Base-by-base conservation (phyloP, 2,888 invertebrate species). In the Drosophila paranaensis region DNA sequence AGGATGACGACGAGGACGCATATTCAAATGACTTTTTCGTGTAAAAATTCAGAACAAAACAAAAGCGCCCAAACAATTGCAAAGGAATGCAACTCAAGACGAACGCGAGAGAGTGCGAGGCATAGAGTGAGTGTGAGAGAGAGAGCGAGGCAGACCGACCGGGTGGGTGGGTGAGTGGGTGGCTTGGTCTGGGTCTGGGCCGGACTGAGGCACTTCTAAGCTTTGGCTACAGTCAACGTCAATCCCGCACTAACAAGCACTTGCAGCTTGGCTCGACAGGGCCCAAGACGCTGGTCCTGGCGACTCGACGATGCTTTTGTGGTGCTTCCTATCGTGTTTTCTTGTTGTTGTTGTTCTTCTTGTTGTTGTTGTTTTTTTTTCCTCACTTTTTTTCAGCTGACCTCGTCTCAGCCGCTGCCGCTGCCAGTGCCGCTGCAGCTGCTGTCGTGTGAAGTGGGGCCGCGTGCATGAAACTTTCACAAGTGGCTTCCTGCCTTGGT, bases 381-480 rank as follows among this genome's bases (percentile, higher is more conserved):
- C 27, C 37, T 14, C 33, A 39, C 11, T 50, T 33, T 45, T 45
- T 39, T 46, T 16, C 40, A n/a, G 37, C 33, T 16, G 45, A 39
- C 57, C 54, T 40, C 25, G 37, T 16, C 27, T 43, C 55, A 35
- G 39, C 39, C 37, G 20, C 54, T 20, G 51, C 13, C 11, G 8
- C 33, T 50, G 53, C 39, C 11, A 10, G 16, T 6, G 6, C 30
- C 2, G 30, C 30, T 33, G 55, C 53, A 46, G 60, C 73, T 76
- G 89, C 76, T 81, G 89, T 85, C 88, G 88, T 89, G 89, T 89
- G 89, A 85, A 85, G 84, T 89, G 89, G 89, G 85, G 79, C 88
- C 85, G 88, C 88, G 89, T 85, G 89, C 88, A 89, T 89, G 85
- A 89, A 89, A 85, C 88, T 89, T 86, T 89, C 85, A 85, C 89